Evolutionary conservation across 2,113 vertebrate species (phyloP), one percentile per base, ranked within the genome.

Genomic region (Paratilapia polleni): DNA sequence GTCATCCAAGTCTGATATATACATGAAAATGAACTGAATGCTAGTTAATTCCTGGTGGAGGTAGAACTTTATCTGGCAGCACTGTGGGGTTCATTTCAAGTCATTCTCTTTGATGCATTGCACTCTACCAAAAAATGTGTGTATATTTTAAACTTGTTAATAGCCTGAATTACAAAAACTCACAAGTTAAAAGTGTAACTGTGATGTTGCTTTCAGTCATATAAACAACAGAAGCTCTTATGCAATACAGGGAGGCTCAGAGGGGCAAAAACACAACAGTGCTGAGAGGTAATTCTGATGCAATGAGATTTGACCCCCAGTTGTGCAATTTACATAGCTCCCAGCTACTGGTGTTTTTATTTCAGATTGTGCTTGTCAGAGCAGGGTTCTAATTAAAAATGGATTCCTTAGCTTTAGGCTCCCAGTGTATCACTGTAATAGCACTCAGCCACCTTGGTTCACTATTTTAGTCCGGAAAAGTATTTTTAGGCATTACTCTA

Each of bases 321-420:
- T 92, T 93, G 88, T 82, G 91, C 80, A 94, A 93, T 74, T 43
- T 56, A 28, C 81, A 81, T 75, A 82, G 80, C 57, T 87, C 54
- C 20, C 41, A 73, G 66, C 75, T 81, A 58, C 28, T 9, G 2
- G 22, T 73, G 77, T 82, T 61, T 84, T 80, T 6, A 75, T 61
- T 62, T 56, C 38, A 83, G 61, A 77, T 83, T 34, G 41, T 74
- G 61, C 78, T 57, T 73, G 58, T 91, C 79, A 84, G 82, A 79
- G 66, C 60, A 84, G 4, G n/a, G 49, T 9, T 66, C 80, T 19
- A 36, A 81, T 41, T 15, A 15, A 57, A 78, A 74, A 10, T n/a
- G 12, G 5, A 54, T 9, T 59, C 15, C 34, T 61, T 38, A 24
- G 22, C 17, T 54, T 60, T 59, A 17, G 31, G n/a, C 22, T 54